Evolutionary conservation across 1,140 invertebrate species (phyloP), one percentile per base, ranked within the genome.

Genomic region (Lasioglossum baleicum): DNA sequence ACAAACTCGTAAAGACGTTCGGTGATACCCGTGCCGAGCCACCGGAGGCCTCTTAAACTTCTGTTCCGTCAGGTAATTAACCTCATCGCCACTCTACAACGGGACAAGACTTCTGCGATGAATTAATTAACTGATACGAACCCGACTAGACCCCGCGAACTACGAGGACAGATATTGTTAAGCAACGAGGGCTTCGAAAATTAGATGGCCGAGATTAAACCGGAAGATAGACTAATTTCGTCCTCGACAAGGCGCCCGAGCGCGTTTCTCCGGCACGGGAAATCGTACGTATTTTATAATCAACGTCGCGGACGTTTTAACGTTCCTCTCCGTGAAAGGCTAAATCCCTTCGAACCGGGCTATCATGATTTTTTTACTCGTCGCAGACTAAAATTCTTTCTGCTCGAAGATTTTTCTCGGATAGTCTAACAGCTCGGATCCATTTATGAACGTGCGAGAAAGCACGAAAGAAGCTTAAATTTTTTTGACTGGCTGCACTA

Each of bases 81-180:
- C 44, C 75, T 64, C 51, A 71, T 48, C 44, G 44, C 10, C 60
- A 63, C 20, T 10, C n/a, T 78, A 78, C 53, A 61, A 78, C 64
- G 31, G 66, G 64, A 78, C 75, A 44, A 31, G 75, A 65, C 68
- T 72, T 64, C 15, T 56, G 44, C 63, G 64, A 78, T 65, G 75
- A 78, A 78, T 78, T 78, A 78, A 78, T 78, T 78, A 78, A 78
- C 68, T 72, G 75, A 72, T 71, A 71, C 75, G 42, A 64, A 78
- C 31, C 63, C 64, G 31, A 71, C 58, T 20, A 58, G 40, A 71
- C 7, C 58, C 44, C 75, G 26, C 44, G 20, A 77, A 63, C 75
- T 77, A 71, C 61, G 42, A 48, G 35, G 60, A 64, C 58, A 44
- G 75, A 72, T 64, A 78, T 71, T 78, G 75, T 78, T 72, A 78